These are phyloP conservation scores for Struthio camelus DNA, from an alignment of 2,113 vertebrate species.

Conservation along the genomic window DNA sequence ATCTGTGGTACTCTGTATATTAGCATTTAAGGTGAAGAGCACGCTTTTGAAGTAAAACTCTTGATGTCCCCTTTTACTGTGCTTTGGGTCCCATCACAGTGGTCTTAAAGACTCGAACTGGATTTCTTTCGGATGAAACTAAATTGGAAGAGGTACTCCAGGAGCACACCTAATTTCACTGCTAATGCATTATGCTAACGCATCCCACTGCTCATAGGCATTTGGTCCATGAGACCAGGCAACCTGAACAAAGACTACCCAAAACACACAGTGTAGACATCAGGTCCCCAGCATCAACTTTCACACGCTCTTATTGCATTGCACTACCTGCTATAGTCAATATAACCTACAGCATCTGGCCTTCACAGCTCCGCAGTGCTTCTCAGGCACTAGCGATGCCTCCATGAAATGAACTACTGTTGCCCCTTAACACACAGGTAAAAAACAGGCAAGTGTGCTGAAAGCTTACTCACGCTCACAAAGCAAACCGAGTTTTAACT, in stretches of 20 bases:
- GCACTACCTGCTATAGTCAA: neutral
- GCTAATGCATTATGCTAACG: neutral
- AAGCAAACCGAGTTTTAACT: neutral
- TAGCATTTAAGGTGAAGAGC: neutral
- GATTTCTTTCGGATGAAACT: neutral
- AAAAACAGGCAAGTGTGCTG: neutral
- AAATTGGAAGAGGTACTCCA: neutral
- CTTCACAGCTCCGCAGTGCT: neutral
- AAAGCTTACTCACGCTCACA: neutral
- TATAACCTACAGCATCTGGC: neutral
- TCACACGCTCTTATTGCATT: neutral
- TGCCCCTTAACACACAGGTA: neutral
- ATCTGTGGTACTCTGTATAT: neutral
- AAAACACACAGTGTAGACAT: neutral
- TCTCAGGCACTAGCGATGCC: neutral
- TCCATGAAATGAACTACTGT: neutral
- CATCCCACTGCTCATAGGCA: neutral
- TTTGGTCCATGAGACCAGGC: neutral
- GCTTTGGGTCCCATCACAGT: neutral
- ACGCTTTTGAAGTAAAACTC: neutral
- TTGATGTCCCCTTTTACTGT: neutral
- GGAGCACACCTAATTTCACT: neutral
- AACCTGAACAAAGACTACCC: neutral
- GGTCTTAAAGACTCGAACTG: neutral
- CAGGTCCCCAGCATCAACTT: neutral